Percentiles rank a stretch among this genome's conserved stretches.
These are phyloP conservation scores for Arion vulgaris DNA, from an alignment of 1,140 invertebrate genomes.

Conservation along the genomic window DNA sequence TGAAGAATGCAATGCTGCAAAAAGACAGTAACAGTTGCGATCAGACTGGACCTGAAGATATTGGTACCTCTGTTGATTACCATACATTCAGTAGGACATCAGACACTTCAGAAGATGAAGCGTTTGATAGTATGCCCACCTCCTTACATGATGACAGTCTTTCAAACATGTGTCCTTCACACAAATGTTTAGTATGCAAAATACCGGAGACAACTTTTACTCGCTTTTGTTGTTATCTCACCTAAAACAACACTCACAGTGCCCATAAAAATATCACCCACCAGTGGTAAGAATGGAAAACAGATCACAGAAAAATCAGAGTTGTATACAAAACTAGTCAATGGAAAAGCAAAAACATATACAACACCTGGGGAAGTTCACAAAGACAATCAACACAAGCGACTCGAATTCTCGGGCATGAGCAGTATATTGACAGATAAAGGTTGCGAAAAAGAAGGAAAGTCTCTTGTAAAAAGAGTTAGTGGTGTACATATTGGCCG, in stretches of 20 bases:
- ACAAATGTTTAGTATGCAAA: neutral
- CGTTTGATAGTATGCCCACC: neutral
- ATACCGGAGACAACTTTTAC: neutral
- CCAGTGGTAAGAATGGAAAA: neutral
- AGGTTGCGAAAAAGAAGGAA: slow-evolving; percentile 11
- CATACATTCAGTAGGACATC: neutral
- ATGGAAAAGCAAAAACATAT: neutral
- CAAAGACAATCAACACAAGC: neutral
- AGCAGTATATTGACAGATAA: slow-evolving; percentile 19
- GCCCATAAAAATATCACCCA: neutral
- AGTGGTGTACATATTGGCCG: slow-evolving; percentile 27
- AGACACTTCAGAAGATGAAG: neutral
- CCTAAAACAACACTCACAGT: neutral
- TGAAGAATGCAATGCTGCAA: slow-evolving; percentile 26
- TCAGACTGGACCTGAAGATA: neutral
- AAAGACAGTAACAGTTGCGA: neutral
- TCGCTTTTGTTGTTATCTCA: no score
- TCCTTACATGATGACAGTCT: neutral
- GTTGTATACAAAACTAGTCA: neutral
- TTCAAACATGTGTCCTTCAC: neutral
- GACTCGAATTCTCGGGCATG: slow-evolving; percentile 12
- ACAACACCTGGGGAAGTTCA: neutral
- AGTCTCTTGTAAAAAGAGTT: neutral
- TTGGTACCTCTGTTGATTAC: neutral
- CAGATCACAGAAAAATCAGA: neutral